Conservation (phyloP, 23 tunicate genomes). For the Clavelina lepadiformis region DNA sequence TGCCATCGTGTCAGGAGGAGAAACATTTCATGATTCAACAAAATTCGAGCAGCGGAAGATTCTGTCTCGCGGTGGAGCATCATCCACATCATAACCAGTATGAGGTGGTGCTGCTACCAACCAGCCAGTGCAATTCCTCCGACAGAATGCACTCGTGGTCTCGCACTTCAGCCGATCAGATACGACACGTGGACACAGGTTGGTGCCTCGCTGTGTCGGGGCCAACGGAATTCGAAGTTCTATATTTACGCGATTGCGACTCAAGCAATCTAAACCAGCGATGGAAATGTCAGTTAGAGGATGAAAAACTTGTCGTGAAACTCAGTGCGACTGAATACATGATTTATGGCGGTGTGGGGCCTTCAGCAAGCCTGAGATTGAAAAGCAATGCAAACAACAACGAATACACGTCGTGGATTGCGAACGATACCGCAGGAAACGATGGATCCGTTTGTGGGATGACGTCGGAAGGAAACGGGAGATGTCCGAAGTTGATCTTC, state of each 20-base stretch:
- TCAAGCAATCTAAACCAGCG: conserved; percentile 1
- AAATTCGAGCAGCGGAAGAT: background rate
- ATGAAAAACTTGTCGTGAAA: conserved; percentile 1
- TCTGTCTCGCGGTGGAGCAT: conserved; percentile 4
- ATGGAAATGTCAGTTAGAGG: conserved; percentile 18
- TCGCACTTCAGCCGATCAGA: background rate
- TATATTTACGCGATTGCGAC: conserved; percentile 18
- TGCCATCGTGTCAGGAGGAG: conserved; percentile 10
- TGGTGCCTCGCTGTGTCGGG: conserved; percentile 20
- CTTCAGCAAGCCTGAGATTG: too few species aligned
- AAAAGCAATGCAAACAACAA: background rate
- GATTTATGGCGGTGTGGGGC: too few species aligned
- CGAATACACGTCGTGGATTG: conserved; percentile 3
- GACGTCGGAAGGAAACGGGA: background rate
- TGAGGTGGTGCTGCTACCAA: conserved; percentile 1
- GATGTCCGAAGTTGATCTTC: conserved; percentile 15
- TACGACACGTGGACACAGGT: conserved; percentile 11
- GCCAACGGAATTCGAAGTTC: background rate
- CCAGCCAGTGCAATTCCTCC: background rate
- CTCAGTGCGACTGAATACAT: background rate
- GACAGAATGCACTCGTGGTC: conserved; percentile 14
- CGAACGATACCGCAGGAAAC: conserved; percentile 5
- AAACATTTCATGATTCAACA: conserved; percentile 7
- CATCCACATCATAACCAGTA: conserved; percentile 23
- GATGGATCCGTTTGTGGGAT: conserved; percentile 35